Evolutionary conservation across 2,797 vertebrate species (phyloP), one percentile per base, ranked within the genome.

Genomic region (Macroramphosus scolopax): DNA sequence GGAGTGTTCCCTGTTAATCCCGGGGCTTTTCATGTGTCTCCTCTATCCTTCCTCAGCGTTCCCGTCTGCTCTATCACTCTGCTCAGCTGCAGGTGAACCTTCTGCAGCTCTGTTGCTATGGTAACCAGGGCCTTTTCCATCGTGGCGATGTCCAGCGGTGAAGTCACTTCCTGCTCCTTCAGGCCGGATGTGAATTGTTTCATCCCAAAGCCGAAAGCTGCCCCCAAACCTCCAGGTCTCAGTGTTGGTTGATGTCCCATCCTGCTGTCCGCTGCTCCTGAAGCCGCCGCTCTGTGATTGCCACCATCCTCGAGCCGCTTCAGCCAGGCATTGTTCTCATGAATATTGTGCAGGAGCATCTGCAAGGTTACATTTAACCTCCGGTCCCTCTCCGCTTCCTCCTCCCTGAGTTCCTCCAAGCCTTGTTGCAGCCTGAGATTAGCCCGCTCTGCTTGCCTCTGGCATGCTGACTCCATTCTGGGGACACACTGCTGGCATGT

Each of bases 101-200:
- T 48, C 67, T 78, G 80, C 17, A 85, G 70, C 43, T 85, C 81
- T 35, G 69, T 76, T 52, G 68, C 75, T 51, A 87, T 67, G 46
- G 72, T 24, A 74, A 80, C 72, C 55, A 87, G 49, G 53, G 62
- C 63, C 29, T 16, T 58, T 57, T 78, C 65, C 39, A 83, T 22
- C 0, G 52, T 26, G 17, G 48, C 53, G 49, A 15, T 13, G 43
- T 79, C 51, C 43, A 31, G 7, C 0, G 43, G 46, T 25, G 51
- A 51, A 33, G 47, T 56, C 34, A 48, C 71, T 34, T 78, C 68
- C 70, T 64, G 79, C 42, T 74, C 67, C 36, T 59, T 63, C 18
- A 13, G 13, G 17, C 5, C 56, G 10, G 67, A 45, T 18, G 25
- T 5, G 14, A 56, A 24, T 0, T 32, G 34, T 13, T 68, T 73